These are phyloP conservation scores for Platycercus adscitus DNA, from an alignment of 2,113 vertebrate species.

Conservation along the genomic window DNA sequence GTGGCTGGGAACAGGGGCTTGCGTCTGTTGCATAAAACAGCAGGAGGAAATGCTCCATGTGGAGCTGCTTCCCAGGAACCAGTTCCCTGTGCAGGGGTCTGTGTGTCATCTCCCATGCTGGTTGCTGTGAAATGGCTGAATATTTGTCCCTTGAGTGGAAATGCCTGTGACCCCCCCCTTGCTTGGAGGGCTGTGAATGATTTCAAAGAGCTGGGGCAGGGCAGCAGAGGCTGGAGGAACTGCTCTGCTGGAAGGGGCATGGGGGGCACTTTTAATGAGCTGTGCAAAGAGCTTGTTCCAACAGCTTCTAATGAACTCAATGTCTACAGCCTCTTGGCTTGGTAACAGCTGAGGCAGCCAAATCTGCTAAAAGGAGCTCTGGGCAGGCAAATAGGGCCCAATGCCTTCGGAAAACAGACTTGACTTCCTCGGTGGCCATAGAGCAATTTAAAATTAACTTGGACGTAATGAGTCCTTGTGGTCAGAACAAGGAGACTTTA, in stretches of 20 bases:
- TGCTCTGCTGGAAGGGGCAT: slow-evolving; percentile 47
- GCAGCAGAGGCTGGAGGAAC: slow-evolving; percentile 34
- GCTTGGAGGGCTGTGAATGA: slow-evolving; percentile 53
- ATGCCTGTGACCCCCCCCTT: background rate
- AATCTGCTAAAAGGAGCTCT: slow-evolving; percentile 54
- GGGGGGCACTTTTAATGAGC: slow-evolving; percentile 74
- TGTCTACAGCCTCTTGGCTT: slow-evolving; percentile 47
- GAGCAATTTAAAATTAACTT: slow-evolving; percentile 57
- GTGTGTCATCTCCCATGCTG: background rate
- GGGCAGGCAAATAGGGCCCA: slow-evolving; percentile 41
- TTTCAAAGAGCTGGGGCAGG: slow-evolving; percentile 55
- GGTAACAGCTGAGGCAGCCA: slow-evolving; percentile 58
- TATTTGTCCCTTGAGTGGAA: background rate
- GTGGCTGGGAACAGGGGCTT: background rate
- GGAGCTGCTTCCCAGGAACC: background rate
- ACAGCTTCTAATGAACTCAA: slow-evolving; percentile 75
- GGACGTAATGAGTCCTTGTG: background rate
- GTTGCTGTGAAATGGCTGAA: slow-evolving; percentile 25
- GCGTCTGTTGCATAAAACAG: background rate
- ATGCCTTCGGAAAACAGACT: slow-evolving; percentile 45
- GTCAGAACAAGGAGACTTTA: slow-evolving; percentile 27
- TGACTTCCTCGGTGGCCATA: slow-evolving; percentile 33
- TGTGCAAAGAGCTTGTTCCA: slow-evolving; percentile 66
- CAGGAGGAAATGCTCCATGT: background rate
- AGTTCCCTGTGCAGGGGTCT: background rate